Evolutionary conservation across 2,888 invertebrate species (phyloP).

Genomic region (Maniola hyperantus): DNA sequence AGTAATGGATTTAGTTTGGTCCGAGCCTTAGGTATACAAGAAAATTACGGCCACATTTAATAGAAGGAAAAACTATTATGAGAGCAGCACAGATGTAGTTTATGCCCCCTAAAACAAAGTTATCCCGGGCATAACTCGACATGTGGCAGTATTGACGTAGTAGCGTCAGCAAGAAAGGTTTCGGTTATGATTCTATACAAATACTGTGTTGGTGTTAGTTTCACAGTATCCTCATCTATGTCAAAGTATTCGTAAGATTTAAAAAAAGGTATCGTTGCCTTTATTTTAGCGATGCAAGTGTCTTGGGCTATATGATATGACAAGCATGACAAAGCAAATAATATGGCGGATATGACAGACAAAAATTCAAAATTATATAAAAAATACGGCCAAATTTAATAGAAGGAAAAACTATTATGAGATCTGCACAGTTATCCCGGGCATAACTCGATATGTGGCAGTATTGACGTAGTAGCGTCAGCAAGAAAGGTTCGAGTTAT

Average conservation of each 20-base stretch:
- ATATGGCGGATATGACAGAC: too few relatives aligned
- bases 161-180: background rate
- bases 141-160: slow-evolving; percentile 9
- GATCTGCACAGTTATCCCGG: slow-evolving; percentile 21
- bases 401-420: slow-evolving; percentile 22
- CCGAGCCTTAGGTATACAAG: background rate
- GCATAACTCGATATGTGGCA: slow-evolving; percentile 18
- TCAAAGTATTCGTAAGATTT: too few relatives aligned
- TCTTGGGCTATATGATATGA: too few relatives aligned
- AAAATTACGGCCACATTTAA: slow-evolving; percentile 11
- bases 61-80: slow-evolving; percentile 22
- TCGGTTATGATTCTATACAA: too few relatives aligned
- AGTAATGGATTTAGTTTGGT: background rate
- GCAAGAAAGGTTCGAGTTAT: background rate
- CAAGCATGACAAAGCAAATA: too few relatives aligned
- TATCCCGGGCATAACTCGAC: slow-evolving; percentile 22
- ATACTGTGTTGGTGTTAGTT: too few relatives aligned
- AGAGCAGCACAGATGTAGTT: slow-evolving; percentile 27
- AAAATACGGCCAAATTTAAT: slow-evolving; percentile 11
- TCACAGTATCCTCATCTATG: too few relatives aligned
- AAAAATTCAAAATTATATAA: too few relatives aligned
- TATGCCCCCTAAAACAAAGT: slow-evolving; percentile 27
- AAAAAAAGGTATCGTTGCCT: too few relatives aligned
- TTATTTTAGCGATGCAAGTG: too few relatives aligned
- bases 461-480: slow-evolving; percentile 3